Evolutionary conservation across 2,888 invertebrate species (phyloP).

Genomic region (Sialis lutaria): DNA sequence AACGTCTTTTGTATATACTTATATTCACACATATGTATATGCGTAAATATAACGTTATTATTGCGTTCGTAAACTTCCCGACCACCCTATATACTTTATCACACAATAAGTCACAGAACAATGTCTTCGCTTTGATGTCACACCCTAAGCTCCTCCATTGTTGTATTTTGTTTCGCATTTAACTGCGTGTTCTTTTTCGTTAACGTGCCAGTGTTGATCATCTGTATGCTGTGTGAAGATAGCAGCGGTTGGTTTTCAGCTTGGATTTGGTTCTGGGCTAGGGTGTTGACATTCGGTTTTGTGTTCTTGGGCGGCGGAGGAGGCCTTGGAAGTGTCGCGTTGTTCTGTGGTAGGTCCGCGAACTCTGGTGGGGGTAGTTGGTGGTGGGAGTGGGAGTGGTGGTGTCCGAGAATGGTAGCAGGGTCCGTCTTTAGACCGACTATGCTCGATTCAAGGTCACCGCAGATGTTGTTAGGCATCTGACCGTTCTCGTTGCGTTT

Average conservation of each 20-base stretch:
- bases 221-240: constrained; percentile 58
- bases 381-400: constrained; percentile 59
- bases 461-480: constrained; percentile 77
- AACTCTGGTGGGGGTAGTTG: constrained; percentile 72
- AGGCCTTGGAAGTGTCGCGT: constrained; percentile 49
- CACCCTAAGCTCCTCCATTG: constrained; percentile 72
- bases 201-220: constrained; percentile 58
- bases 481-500: constrained; percentile 70
- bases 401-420: constrained; percentile 54
- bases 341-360: constrained; percentile 59
- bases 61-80: too few relatives aligned
- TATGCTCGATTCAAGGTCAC: constrained; percentile 52
- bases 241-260: constrained; percentile 51
- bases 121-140: constrained; percentile 34
- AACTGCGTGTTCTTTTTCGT: constrained; percentile 58
- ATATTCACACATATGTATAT: too few relatives aligned
- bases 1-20: too few relatives aligned
- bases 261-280: constrained; percentile 40
- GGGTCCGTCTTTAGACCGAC: constrained; percentile 46
- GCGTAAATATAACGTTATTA: too few relatives aligned
- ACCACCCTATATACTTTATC: too few relatives aligned
- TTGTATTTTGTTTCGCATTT: constrained; percentile 37
- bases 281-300: constrained; percentile 37
- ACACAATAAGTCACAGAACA: background rate
- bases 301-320: constrained; percentile 58